These are phyloP conservation scores for Cremastinae sp. DNA, from an alignment of 2,888 invertebrate species.

Conservation along the genomic window DNA sequence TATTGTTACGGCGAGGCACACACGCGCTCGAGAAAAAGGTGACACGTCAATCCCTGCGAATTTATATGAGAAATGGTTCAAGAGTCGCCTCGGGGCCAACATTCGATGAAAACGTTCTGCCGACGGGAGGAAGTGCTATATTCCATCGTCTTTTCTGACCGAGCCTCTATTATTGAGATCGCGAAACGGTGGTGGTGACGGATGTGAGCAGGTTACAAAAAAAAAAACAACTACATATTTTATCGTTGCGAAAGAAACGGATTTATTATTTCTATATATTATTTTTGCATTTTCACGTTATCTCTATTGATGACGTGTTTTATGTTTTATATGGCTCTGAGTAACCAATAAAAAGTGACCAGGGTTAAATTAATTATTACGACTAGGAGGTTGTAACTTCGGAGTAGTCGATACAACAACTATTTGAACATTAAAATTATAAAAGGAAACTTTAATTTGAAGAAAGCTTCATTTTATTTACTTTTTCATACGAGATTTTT, in stretches of 20 bases:
- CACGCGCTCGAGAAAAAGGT: slow-evolving; percentile 51
- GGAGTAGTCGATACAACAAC: no score
- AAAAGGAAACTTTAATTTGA: no score
- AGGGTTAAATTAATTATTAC: no score
- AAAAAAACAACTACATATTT: no score
- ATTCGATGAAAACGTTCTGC: slow-evolving; percentile 29
- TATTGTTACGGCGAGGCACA: slow-evolving; percentile 61
- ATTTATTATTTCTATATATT: neutral
- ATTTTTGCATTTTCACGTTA: neutral
- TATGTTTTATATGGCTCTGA: no score
- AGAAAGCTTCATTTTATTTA: no score
- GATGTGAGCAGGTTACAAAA: slow-evolving; percentile 40
- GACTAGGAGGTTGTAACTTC: no score
- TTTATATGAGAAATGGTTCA: slow-evolving; percentile 36
- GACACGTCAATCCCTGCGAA: slow-evolving; percentile 36
- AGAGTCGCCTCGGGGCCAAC: slow-evolving; percentile 22
- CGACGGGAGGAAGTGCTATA: slow-evolving; percentile 50
- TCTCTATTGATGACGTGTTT: no score
- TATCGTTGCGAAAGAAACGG: neutral
- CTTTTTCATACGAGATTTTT: no score
- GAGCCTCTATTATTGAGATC: slow-evolving; percentile 14
- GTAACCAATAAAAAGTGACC: no score
- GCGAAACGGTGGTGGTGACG: slow-evolving; percentile 30
- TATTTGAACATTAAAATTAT: no score
- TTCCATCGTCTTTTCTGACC: slow-evolving; percentile 25